Base-by-base conservation (phyloP, 2,888 invertebrate species). In the Prosapia bicincta region DNA sequence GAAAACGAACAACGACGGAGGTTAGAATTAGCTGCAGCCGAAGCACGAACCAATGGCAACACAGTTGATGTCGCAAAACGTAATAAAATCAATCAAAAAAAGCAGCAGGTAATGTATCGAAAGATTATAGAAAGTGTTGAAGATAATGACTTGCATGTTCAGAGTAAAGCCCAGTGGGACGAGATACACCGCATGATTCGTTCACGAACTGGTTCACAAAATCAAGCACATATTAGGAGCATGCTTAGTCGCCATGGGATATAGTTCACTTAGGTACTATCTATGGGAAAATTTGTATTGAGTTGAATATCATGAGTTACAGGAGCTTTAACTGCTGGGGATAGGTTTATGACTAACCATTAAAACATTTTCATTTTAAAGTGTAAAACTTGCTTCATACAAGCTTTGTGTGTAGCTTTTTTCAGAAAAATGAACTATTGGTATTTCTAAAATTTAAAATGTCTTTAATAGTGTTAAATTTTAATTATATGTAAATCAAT, bases 1-100 rank as follows among this genome's bases (percentile, higher is more conserved):
- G 98, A 98, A 84, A 97, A 98, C 86, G 98, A 97, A 85, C 95
- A 96, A 84, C 90, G 97, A 81, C 90, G 93, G 80, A 90, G 96
- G 82, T 87, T 97, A 79, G 96, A 96, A 86, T 89, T 91, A 81
- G 95, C 95, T 24, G 94, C 77, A 76, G 30, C 87, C 88, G 72
- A 89, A 90, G 81, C 91, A 73, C 88, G 90, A 38, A 88, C 87
- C 80, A 89, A 90, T 73, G 90, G 91, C 82, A 89, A 89, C 78
- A 26, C 67, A 0, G 90, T 91, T 80, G 93, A 94, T 85, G 92
- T 91, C 0, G 87, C 88, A 70, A 88, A 92, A 84, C 89, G 91
- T 83, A 91, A 92, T 81, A 94, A 94, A 87, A 86, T 94, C 73
- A 92, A 92, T 87, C 94, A 94, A 87, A 95, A 95, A 87, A 94